Evolutionary conservation across 35 echinoderm and acorn worm genomes (phyloP).

Genomic region (Eucidaris tribuloides): DNA sequence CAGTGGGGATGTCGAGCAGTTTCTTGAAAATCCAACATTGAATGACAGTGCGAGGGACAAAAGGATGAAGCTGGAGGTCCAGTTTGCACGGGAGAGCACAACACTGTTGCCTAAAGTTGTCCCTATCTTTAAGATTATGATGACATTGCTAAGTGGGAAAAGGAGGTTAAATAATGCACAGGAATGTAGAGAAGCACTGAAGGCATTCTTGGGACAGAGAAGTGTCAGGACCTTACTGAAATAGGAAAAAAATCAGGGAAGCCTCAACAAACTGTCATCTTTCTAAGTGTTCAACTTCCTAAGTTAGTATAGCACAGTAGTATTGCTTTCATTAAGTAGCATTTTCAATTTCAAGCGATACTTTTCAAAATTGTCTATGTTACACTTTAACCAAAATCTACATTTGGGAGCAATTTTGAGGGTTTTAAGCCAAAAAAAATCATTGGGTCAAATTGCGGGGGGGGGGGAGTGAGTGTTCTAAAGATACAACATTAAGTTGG

Average conservation of each 20-base stretch:
- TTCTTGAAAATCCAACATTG: neutral
- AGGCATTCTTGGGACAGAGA: slow-evolving; percentile 10
- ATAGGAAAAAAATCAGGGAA: neutral
- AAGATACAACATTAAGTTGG: slow-evolving; percentile 3
- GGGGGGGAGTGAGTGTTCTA: neutral
- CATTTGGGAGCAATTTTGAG: neutral
- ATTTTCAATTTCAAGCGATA: neutral
- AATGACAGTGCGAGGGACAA: neutral
- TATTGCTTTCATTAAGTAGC: neutral
- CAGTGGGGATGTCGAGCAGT: neutral
- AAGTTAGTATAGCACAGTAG: neutral
- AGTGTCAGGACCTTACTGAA: neutral
- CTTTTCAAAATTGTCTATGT: neutral
- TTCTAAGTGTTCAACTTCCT: neutral
- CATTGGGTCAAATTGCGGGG: neutral
- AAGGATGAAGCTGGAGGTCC: slow-evolving; percentile 9
- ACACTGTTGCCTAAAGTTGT: neutral
- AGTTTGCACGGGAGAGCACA: slow-evolving; percentile 7
- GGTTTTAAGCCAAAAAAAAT: neutral
- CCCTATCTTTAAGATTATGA: slow-evolving; percentile 10
- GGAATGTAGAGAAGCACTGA: slow-evolving; percentile 10
- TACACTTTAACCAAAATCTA: too few species aligned
- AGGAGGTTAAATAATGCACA: slow-evolving; percentile 10
- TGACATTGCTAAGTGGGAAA: slow-evolving; percentile 15
- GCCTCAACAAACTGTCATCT: neutral